Percentiles rank a stretch among this genome's conserved stretches.
Conservation (phyloP, 2,888 invertebrate genomes). For the Clanis bilineata region DNA sequence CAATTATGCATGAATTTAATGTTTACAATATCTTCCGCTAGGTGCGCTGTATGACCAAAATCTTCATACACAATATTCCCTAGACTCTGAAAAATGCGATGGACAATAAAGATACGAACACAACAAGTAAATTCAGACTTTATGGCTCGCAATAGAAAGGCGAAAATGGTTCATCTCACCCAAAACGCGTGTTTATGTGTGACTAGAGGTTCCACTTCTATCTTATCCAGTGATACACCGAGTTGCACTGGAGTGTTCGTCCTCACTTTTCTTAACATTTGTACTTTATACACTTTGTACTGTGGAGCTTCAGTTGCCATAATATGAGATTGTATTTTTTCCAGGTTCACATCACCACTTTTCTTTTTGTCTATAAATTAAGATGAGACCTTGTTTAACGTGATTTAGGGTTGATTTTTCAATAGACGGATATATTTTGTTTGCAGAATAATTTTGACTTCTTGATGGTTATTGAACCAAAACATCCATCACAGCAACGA, state of each 20-base stretch:
- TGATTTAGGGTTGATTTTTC: no score
- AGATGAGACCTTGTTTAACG: neutral
- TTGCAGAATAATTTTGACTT: no score
- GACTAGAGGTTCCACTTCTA: slow-evolving; percentile 94
- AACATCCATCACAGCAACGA: no score
- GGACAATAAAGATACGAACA: no score
- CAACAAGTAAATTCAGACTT: no score
- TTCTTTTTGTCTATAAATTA: slow-evolving; percentile 44
- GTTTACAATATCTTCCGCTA: no score
- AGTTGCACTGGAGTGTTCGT: slow-evolving; percentile 92
- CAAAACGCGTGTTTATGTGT: slow-evolving; percentile 85
- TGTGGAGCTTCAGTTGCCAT: slow-evolving; percentile 93
- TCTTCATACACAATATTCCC: no score
- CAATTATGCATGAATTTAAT: no score
- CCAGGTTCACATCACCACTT: slow-evolving; percentile 73
- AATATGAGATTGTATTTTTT: slow-evolving; percentile 87
- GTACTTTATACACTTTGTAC: slow-evolving; percentile 91
- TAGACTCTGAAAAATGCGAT: no score
- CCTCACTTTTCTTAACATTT: slow-evolving; percentile 89
- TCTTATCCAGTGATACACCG: slow-evolving; percentile 93
- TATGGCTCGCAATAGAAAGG: neutral
- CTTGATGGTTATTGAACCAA: no score
- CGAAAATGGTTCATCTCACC: slow-evolving; percentile 48
- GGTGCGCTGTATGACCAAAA: no score
- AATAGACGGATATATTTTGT: no score